Base-by-base conservation (phyloP, 2,113 vertebrate species). In the Hippolais icterina region DNA sequence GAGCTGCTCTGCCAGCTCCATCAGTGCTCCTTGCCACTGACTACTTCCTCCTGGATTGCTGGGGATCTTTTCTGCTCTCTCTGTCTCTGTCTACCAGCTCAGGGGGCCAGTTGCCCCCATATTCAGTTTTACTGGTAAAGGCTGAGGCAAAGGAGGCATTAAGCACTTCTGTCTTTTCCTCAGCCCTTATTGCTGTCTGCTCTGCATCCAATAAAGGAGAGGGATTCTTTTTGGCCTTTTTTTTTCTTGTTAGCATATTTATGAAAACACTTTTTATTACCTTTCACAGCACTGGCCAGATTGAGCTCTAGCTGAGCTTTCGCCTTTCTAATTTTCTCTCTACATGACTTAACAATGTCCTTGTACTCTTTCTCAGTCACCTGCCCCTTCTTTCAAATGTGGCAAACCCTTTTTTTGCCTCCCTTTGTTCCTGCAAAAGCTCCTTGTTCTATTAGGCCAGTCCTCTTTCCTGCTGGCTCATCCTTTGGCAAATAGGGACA, bases 41-140 rank as follows among this genome's bases (percentile, higher is more conserved):
- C 41, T 71, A 35, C 49, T 25, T 47, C 24, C 74, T 35, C 37
- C 59, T 28, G 31, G 76, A 46, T 24, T 60, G 28, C 22, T 12
- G 54, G 4, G 35, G 44, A 69, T 28, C 41, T 65, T n/a, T 35
- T 50, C 37, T 39, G 33, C 27, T 60, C 46, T 87, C 52, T 46
- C 59, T 0, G 0, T 39, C 49, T 11, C 37, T 57, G 35, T n/a
- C 44, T 31, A 29, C 5, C 37, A 59, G 33, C 27, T 33, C 37
- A 52, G 10, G 52, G 15, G 15, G 8, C 12, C 0, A 0, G 44
- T 1, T 57, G 42, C 22, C 68, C 68, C 11, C 19, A 59, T 39
- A 44, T 24, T 50, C 60, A 52, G 39, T 66, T 65, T 65, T 39
- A 52, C 15, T 24, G 33, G 13, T 46, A 28, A 59, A 89, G 52